Evolutionary conservation across 2,797 vertebrate species (phyloP).

Genomic region (Pogoniulus pusillus): DNA sequence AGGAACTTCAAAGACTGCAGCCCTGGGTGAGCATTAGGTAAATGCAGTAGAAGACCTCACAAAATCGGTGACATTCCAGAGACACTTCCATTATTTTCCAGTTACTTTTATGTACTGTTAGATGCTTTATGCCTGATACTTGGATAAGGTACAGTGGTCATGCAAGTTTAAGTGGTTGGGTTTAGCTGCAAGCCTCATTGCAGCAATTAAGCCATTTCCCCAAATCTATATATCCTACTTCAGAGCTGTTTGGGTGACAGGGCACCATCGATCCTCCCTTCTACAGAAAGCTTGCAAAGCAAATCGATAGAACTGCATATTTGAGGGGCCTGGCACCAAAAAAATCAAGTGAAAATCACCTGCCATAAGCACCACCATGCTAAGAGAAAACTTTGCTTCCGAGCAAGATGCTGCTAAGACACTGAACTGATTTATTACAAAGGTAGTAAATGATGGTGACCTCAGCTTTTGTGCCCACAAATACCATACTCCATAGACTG

Average conservation of each 20-base stretch:
- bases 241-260: constrained; percentile 26
- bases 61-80: background rate
- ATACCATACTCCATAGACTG: background rate
- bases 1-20: background rate
- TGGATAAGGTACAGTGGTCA: background rate
- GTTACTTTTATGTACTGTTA: background rate
- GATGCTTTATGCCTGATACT: background rate
- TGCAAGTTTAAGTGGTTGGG: background rate
- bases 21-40: background rate
- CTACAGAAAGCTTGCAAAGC: constrained; percentile 42
- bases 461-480: background rate
- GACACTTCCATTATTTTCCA: background rate
- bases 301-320: constrained; percentile 34
- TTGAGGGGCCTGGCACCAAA: background rate
- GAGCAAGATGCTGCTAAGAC: background rate
- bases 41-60: background rate
- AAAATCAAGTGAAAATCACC: background rate
- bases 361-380: background rate
- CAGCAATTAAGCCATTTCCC: constrained; percentile 39
- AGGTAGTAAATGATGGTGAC: background rate
- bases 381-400: background rate
- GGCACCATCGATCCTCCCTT: constrained; percentile 29
- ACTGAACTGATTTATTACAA: constrained; percentile 1
- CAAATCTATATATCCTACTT: constrained; percentile 40
- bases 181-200: background rate